Evolutionary conservation across 2,113 vertebrate genomes (phyloP).

Genomic region (Morone chrysops): DNA sequence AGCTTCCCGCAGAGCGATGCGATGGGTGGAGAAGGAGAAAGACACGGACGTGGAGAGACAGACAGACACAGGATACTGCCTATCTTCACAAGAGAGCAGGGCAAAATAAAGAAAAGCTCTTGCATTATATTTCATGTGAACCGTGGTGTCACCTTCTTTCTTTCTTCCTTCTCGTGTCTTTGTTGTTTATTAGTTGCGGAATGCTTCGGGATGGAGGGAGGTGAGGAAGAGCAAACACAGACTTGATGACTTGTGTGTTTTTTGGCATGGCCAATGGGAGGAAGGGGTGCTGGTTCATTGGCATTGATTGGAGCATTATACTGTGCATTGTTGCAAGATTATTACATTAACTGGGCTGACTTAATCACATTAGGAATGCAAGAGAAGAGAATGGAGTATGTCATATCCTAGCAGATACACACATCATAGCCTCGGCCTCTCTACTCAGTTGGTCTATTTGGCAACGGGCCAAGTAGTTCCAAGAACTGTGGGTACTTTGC

Average conservation of each 20-base stretch:
- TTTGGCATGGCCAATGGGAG: slow-evolving; percentile 58
- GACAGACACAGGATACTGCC: neutral
- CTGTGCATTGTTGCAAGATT: slow-evolving; percentile 78
- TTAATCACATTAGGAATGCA: slow-evolving; percentile 81
- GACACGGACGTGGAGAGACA: neutral
- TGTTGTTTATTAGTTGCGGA: slow-evolving; percentile 24
- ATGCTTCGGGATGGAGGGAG: slow-evolving; percentile 7
- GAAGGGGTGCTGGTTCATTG: slow-evolving; percentile 72
- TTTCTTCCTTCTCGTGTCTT: neutral
- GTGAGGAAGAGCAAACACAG: slow-evolving; percentile 52
- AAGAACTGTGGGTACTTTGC: slow-evolving; percentile 75
- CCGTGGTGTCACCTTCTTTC: neutral
- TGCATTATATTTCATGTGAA: slow-evolving; percentile 30
- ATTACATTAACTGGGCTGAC: slow-evolving; percentile 80
- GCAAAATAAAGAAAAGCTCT: slow-evolving; percentile 12
- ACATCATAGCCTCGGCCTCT: slow-evolving; percentile 65
- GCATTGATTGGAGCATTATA: slow-evolving; percentile 81
- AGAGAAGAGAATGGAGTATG: slow-evolving; percentile 73
- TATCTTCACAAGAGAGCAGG: slow-evolving; percentile 21
- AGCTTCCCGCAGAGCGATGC: slow-evolving; percentile 28
- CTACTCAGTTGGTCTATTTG: slow-evolving; percentile 62
- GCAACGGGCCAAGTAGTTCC: slow-evolving; percentile 58
- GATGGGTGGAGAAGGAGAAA: slow-evolving; percentile 30
- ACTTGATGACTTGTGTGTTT: slow-evolving; percentile 71
- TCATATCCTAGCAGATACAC: slow-evolving; percentile 72